A percentile compares a stretch with the other conserved stretches of the same genome.
These are phyloP conservation scores for Gymnosoma rotundatum DNA, from an alignment of 2,888 invertebrate species.

Conservation along the genomic window DNA sequence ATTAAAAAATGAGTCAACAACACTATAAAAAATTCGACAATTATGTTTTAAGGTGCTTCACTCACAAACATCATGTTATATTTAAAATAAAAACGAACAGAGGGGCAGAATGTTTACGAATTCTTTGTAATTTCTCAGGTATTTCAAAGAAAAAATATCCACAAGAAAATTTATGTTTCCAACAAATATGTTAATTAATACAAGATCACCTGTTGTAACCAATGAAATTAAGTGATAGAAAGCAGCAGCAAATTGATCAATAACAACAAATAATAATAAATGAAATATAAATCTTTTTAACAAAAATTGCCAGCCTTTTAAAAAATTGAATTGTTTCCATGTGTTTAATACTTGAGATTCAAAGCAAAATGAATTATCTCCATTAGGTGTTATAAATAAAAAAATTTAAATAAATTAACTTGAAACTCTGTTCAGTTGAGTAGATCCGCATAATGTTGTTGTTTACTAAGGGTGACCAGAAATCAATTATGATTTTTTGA, in stretches of 20 bases:
- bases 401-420: no score
- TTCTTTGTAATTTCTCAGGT: constrained; percentile 12
- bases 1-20: constrained; percentile 63
- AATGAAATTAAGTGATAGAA: constrained; percentile 38
- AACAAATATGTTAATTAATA: constrained; percentile 43
- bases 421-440: no score
- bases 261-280: constrained; percentile 23
- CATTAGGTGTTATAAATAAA: no score
- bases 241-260: constrained; percentile 34
- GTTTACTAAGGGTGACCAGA: no score
- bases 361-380: no score
- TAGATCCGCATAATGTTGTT: no score
- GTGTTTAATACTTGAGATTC: no score
- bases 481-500: no score
- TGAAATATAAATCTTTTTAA: constrained; percentile 5
- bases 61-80: constrained; percentile 22
- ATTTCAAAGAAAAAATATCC: constrained; percentile 33
- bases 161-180: neutral
- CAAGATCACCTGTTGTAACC: constrained; percentile 52
- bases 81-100: constrained; percentile 15
- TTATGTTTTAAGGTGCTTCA: constrained; percentile 50
- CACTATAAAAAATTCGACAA: constrained; percentile 56
- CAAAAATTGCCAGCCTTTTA: neutral
- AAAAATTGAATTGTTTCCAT: no score
- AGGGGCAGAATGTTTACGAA: neutral